Evolutionary conservation across 2,888 invertebrate genomes (phyloP), one percentile per base, ranked within the genome.

Genomic region (Caradrina clavipalpis): DNA sequence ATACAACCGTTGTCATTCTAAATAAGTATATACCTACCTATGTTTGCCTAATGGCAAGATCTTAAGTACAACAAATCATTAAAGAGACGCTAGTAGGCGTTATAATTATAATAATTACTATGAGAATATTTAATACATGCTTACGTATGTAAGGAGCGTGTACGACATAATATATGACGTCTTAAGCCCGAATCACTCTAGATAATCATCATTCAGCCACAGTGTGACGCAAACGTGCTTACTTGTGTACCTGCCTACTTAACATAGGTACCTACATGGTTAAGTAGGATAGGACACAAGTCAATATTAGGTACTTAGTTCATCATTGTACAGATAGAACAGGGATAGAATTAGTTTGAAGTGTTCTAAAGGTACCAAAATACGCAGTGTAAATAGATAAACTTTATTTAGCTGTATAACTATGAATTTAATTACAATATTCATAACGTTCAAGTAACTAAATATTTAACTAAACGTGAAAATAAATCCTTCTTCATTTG

Each of bases 81-180:
- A 57, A 49, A n/a, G n/a, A n/a, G 2, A 19, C 42, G 10, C 42
- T 19, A 19, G 39, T 19, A 31, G 31, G 8, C 19, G n/a, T 51
- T 31, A 49, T 62, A 11, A 54, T 50, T 47, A 31, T 42, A n/a
- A 11, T 47, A 53, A 51, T 55, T 51, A 31, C 51, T 39, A 35
- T 31, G 21, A 53, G 73, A 73, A 78, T 78, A 78, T 54, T 57
- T 31, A 63, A 67, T 63, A 42, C 17, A 51, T 22, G 39, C 35
- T 53, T 31, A 78, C 42, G 22, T 66, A 55, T 73, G 21, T 49
- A 39, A 1, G 21, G n/a, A 45, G 17, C 42, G n/a, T 35, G 10
- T 49, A 26, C n/a, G 35, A 22, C 22, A 31, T 59, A n/a, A 35
- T 55, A 42, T 7, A 69, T 67, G 49, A 17, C 58, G 49, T 76